phyloP scores from a whole-genome alignment of 2,797 vertebrate genomes.

The Anabacerthia variegaticeps region DNA sequence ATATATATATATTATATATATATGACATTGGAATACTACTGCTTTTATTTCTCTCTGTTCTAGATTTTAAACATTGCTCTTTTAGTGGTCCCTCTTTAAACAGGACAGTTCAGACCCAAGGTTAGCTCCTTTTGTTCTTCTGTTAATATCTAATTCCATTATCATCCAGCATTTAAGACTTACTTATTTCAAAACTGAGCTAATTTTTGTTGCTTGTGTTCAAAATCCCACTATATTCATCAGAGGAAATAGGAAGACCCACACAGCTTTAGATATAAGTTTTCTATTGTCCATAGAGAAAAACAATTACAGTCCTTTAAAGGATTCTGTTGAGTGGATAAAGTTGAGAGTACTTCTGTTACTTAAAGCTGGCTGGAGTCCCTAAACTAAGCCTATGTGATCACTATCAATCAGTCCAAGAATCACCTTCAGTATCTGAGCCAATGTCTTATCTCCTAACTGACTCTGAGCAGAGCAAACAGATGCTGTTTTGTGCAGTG shows the following conservation, averaged over 20 bases:
- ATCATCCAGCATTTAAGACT: background rate
- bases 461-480: background rate
- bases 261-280: background rate
- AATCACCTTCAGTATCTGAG: slow-evolving; percentile 15
- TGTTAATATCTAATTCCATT: background rate
- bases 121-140: background rate
- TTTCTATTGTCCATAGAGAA: background rate
- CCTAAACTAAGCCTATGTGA: slow-evolving; percentile 18
- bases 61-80: background rate
- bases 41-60: background rate
- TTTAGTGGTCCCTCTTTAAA: background rate
- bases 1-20: too few species aligned
- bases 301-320: slow-evolving; percentile 8
- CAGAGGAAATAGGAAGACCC: background rate
- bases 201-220: background rate
- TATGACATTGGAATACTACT: background rate
- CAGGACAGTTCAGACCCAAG: background rate
- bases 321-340: background rate
- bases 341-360: background rate
- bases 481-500: background rate
- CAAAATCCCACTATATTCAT: background rate
- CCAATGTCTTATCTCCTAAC: slow-evolving; percentile 12
- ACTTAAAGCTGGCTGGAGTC: slow-evolving; percentile 12
- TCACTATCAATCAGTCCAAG: slow-evolving; percentile 25
- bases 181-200: background rate